These are phyloP conservation scores for Archocentrus centrarchus DNA, from an alignment of 2,113 vertebrate genomes.

Conservation along the genomic window DNA sequence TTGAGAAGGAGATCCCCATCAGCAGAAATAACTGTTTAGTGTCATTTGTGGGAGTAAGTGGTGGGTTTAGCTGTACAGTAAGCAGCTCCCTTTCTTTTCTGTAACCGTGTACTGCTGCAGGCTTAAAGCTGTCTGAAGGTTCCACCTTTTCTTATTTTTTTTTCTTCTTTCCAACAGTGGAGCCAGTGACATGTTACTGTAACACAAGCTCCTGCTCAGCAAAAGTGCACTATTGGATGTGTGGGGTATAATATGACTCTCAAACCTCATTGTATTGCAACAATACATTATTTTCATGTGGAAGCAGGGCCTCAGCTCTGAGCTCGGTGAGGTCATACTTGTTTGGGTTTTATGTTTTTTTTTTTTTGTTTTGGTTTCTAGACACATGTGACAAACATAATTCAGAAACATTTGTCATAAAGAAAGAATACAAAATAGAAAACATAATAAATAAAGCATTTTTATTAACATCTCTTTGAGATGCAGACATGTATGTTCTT, in stretches of 20 bases:
- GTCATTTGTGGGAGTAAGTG: background rate
- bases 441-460: too few relatives aligned
- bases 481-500: background rate
- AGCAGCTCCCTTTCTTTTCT: background rate
- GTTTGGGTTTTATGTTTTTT: too few relatives aligned
- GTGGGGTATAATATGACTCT: background rate
- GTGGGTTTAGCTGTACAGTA: background rate
- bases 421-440: too few relatives aligned
- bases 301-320: background rate
- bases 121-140: background rate
- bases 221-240: background rate
- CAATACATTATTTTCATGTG: background rate
- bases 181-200: background rate
- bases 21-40: background rate
- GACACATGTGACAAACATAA: background rate
- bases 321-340: background rate
- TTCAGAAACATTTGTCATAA: background rate
- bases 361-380: background rate
- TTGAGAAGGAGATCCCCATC: rapidly evolving
- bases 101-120: background rate
- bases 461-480: background rate
- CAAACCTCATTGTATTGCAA: background rate
- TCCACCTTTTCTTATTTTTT: background rate
- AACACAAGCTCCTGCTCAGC: background rate
- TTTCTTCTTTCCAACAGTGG: background rate